Evolutionary conservation across 2,797 vertebrate species (phyloP), one percentile per base, ranked within the genome.

Genomic region (Rhadinocentrus ornatus): DNA sequence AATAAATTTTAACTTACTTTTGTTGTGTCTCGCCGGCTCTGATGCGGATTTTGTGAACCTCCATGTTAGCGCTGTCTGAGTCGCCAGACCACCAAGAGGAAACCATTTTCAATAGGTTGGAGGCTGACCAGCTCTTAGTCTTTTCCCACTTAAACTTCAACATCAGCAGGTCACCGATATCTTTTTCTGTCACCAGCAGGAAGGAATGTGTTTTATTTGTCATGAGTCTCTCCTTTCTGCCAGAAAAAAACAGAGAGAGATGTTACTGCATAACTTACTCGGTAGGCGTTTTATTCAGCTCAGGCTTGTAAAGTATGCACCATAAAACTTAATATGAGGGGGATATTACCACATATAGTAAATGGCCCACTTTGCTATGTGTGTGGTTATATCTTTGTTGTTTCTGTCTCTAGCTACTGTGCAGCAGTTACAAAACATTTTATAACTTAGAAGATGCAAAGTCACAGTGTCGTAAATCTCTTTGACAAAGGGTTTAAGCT

Each of bases 101-200:
- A 69, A 92, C 79, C 87, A 83, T 92, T 70, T 74, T 91, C 56
- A 94, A 9, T 81, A 93, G 80, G 73, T 59, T 91, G 67, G 92
- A 89, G 2, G 88, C 73, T 0, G 90, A 89, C 93, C 93, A 93
- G 52, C 88, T 82, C 4, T 84, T 86, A 6, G 87, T 73, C 26
- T 92, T 89, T 76, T 93, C 91, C 93, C 92, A 92, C 52, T 88
- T 93, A 52, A 95, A 92, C 84, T 83, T 94, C 64, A 95, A 53
- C 92, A 93, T 93, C 81, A 95, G 57, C 74, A 95, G 86, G 34
- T 95, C 93, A 0, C 95, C 94, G 1, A 95, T 90, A 24, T 95
- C 89, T 53, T 86, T 90, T 80, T 95, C 94, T 0, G 93, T 94
- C 83, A 95, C 92, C 72, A 95, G 80, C 64, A 95, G 91, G 80